Base-by-base conservation (phyloP, 2,888 invertebrate genomes). In the Apocheima hispidaria region DNA sequence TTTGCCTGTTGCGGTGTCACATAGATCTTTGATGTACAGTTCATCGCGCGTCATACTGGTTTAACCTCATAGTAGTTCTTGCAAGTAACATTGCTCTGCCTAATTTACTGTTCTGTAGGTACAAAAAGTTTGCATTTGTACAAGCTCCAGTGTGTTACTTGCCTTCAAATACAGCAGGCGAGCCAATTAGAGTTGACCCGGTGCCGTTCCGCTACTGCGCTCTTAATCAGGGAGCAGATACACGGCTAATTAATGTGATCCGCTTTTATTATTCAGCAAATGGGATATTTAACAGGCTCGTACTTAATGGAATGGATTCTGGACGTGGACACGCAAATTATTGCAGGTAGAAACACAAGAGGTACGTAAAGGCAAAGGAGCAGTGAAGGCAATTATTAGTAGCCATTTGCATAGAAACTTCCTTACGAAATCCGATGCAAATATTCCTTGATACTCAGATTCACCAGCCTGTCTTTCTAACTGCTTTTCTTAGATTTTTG, bases 161-260 rank as follows among this genome's bases (percentile, higher is more conserved):
- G 86, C 88, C 88, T 83, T 87, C 48, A 56, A 84, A 86, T 84
- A 87, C 86, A 85, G 77, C 81, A 73, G 72, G 76, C 69, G 77
- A 83, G 84, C 88, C 90, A 90, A 90, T 89, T 90, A 90, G 88
- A 89, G 86, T 87, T 88, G 89, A 90, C 89, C 90, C 83, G 74
- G 78, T 80, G 78, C 64, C 82, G 86, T 86, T 87, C 81, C 86
- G 85, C 84, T 83, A 83, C 83, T 88, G 88, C 85, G 89, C 90
- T 90, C 88, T 92, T 90, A 92, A 90, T 90, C 90, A 88, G 87
- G 74, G 81, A 78, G 71, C 79, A 87, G 91, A 90, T 90, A 90
- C 86, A 88, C 82, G 82, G 81, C 84, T 91, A 90, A 90, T 90
- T 91, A 91, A 88, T 88, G 87, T 86, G 84, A 86, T 86, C 84